A percentile compares a stretch with the other conserved stretches of the same genome.
Conservation (phyloP, 1,140 invertebrate genomes). For the Atopsyche davidsoni region DNA sequence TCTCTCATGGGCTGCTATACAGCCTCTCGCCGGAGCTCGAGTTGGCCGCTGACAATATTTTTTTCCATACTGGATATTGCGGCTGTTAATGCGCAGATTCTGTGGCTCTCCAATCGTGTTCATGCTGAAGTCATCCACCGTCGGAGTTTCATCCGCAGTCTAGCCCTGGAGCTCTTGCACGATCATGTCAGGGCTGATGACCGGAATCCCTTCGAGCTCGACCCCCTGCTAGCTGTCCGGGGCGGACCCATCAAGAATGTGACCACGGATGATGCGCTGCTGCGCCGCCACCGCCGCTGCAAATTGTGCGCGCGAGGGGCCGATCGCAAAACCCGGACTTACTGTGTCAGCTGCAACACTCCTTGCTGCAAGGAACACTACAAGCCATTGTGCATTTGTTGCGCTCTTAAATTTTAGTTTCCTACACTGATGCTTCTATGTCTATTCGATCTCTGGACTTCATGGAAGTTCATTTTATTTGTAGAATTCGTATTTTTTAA, state of each 20-base stretch:
- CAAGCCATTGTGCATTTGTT: slow-evolving; percentile 28
- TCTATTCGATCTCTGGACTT: no score
- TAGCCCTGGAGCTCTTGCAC: slow-evolving; percentile 40
- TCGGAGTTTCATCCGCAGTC: slow-evolving; percentile 39
- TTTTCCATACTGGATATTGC: slow-evolving; percentile 48
- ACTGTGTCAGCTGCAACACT: slow-evolving; percentile 37
- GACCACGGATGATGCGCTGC: slow-evolving; percentile 18
- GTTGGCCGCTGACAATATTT: slow-evolving; percentile 49
- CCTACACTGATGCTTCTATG: no score
- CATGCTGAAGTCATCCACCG: slow-evolving; percentile 34
- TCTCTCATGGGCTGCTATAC: slow-evolving; percentile 34
- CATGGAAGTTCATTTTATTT: no score
- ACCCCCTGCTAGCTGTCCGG: slow-evolving; percentile 22
- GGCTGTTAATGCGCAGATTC: slow-evolving; percentile 45
- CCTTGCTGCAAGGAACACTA: slow-evolving; percentile 42
- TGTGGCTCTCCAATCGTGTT: slow-evolving; percentile 37
- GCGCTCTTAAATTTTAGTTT: slow-evolving; percentile 25
- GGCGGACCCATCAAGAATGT: slow-evolving; percentile 27
- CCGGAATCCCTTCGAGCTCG: slow-evolving; percentile 11
- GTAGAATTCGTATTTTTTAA: no score
- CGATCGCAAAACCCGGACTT: slow-evolving; percentile 38
- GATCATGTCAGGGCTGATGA: slow-evolving; percentile 25
- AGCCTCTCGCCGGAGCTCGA: slow-evolving; percentile 41
- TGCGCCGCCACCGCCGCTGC: slow-evolving; percentile 30
- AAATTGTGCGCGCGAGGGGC: slow-evolving; percentile 36